Base-by-base conservation (phyloP, 23 tunicate genomes). In the Trididemnum nubilum region DNA sequence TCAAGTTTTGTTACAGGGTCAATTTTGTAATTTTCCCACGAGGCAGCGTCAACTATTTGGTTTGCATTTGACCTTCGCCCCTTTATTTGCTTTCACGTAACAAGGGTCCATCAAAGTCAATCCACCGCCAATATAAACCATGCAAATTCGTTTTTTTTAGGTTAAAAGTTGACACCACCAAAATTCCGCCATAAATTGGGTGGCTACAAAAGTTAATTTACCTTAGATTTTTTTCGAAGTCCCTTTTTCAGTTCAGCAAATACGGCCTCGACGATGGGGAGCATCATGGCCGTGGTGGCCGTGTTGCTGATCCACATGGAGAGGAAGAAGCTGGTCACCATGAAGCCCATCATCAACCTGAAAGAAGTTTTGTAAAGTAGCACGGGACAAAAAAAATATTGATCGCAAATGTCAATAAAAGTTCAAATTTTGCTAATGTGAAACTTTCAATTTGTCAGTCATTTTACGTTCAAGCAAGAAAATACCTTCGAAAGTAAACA, bases 261-360 rank as follows among this genome's bases (percentile, higher is more conserved):
- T 33, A 92, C 90, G 26, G 97, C 97, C 83, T 92, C 97, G 37
- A 95, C 99, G 66, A 95, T 95, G 7, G 99, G 99, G 32, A 95
- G 81, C 91, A 95, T 82, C 95, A 95, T 86, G 4, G 99, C 99
- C 7, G 99, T 95, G 37, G 99, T 95, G 29, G 99, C 94, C 24
- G 96, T 95, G 80, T 90, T 85, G 85, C 88, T 85, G 26, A 95
- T 95, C 91, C 99, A 95, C 99, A 95, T 95, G 22, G 95, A 89
- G 7, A 95, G 71, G 82, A 95, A 89, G 63, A 81, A 95, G 0
- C 92, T 89, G 52, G 87, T 93, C 35, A 63, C 32, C 99, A 95
- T 95, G 52, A 95, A 95, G 1, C 99, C 99, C 34, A 95, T 35
- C 99, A 95, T 90, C 34, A 95, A 78, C 35, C 95, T 87, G 83